These are phyloP conservation scores for Gymnoscelis rufifasciata DNA, from an alignment of 2,888 invertebrate species.

Conservation along the genomic window DNA sequence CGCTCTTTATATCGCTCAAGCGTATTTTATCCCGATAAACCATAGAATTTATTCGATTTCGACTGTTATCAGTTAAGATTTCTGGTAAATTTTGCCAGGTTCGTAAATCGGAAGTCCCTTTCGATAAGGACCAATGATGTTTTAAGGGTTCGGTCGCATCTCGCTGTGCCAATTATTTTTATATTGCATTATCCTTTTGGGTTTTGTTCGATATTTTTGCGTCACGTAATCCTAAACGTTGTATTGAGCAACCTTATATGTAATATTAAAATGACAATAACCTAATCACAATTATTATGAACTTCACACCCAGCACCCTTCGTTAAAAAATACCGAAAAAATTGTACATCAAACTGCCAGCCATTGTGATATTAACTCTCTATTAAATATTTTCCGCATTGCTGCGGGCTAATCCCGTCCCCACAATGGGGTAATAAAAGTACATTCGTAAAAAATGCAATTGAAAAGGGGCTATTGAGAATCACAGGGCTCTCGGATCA, in stretches of 20 bases:
- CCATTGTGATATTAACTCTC: constrained; percentile 58
- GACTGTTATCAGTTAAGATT: constrained; percentile 9
- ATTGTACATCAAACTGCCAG: constrained; percentile 32
- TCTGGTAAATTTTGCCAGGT: constrained; percentile 2
- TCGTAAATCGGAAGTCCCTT: constrained; percentile 11
- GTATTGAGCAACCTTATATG: constrained; percentile 10
- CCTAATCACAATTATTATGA: constrained; percentile 34
- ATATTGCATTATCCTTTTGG: not conserved
- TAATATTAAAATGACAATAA: constrained; percentile 32
- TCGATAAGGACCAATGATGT: constrained; percentile 7
- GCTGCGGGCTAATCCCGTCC: constrained; percentile 60
- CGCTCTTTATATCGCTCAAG: constrained; percentile 32
- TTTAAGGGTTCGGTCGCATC: not conserved
- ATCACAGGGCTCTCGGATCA: constrained; percentile 58
- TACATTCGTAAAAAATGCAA: constrained; percentile 53
- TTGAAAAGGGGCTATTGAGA: constrained; percentile 55
- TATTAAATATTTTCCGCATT: constrained; percentile 68
- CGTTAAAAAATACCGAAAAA: constrained; percentile 41
- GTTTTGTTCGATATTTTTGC: not conserved
- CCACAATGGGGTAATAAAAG: constrained; percentile 66
- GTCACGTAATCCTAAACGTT: not conserved
- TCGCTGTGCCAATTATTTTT: not conserved
- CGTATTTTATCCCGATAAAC: constrained; percentile 33
- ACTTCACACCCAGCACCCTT: constrained; percentile 36
- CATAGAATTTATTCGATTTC: constrained; percentile 21